These are phyloP conservation scores for Loripinus fragilis DNA, from an alignment of 2,888 invertebrate species.

Conservation along the genomic window DNA sequence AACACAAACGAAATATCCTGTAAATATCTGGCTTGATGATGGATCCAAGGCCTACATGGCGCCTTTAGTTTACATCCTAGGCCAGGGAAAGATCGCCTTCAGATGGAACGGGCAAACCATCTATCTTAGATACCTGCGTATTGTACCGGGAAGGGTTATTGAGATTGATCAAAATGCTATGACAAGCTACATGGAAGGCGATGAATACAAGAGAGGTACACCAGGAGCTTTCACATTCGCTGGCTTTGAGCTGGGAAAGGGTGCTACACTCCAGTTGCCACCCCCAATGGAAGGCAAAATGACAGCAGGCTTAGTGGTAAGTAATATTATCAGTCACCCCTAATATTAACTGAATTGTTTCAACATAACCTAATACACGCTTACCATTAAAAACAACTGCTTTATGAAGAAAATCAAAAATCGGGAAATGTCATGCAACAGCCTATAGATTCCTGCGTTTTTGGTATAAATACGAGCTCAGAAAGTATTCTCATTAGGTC, in stretches of 20 bases:
- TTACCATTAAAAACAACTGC: too few relatives aligned
- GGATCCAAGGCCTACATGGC: slow-evolving; percentile 66
- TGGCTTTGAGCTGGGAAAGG: slow-evolving; percentile 70
- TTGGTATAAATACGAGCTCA: too few relatives aligned
- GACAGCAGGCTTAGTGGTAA: slow-evolving; percentile 72
- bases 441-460: too few relatives aligned
- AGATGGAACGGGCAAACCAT: slow-evolving; percentile 73
- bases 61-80: slow-evolving; percentile 70
- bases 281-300: slow-evolving; percentile 67
- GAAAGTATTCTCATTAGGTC: too few relatives aligned
- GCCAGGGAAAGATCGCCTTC: slow-evolving; percentile 72
- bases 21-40: slow-evolving; percentile 72
- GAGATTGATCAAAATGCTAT: slow-evolving; percentile 65
- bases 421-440: too few relatives aligned
- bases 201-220: slow-evolving; percentile 54
- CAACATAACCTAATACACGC: too few relatives aligned
- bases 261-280: slow-evolving; percentile 65
- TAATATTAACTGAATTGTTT: too few relatives aligned
- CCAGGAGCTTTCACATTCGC: slow-evolving; percentile 70
- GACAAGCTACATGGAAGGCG: slow-evolving; percentile 64
- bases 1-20: slow-evolving; percentile 61
- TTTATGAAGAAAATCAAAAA: too few relatives aligned
- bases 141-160: slow-evolving; percentile 69
- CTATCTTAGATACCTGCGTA: slow-evolving; percentile 69
- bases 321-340: too few relatives aligned